Conservation (phyloP, 2,113 vertebrate genomes). For the Scytalopus superciliaris region DNA sequence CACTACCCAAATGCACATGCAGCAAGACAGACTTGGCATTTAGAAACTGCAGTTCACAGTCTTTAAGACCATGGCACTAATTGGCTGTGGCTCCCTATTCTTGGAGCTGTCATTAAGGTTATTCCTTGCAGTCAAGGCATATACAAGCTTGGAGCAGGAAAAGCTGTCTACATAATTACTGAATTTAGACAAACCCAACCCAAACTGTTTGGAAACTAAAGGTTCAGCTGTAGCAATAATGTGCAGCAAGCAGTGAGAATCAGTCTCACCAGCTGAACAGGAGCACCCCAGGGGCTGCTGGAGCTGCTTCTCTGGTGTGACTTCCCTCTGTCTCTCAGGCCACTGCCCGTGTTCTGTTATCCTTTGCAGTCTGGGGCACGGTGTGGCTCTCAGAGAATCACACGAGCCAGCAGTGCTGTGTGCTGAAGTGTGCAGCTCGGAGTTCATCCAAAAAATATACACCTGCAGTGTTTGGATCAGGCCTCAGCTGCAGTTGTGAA, state of each 20-base stretch:
- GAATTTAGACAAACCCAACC: background rate
- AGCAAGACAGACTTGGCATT: background rate
- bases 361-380: too few relatives aligned
- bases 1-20: fast-evolving
- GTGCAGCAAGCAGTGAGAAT: background rate
- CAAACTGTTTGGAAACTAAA: fast-evolving
- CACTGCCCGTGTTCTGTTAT: fast-evolving
- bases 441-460: fast-evolving
- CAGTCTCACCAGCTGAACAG: background rate
- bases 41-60: background rate
- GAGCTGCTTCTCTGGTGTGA: background rate
- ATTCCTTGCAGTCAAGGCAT: background rate
- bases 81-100: background rate
- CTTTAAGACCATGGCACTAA: background rate
- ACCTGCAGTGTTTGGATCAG: background rate
- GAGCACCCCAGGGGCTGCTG: background rate
- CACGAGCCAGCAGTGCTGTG: background rate
- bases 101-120: background rate
- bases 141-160: background rate
- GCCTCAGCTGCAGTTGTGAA: background rate
- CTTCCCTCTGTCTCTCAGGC: background rate
- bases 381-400: background rate
- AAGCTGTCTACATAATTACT: background rate
- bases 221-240: background rate
- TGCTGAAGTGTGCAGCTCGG: background rate